Evolutionary conservation across 1,140 invertebrate species (phyloP).

Genomic region (Campoletis sonorensis): DNA sequence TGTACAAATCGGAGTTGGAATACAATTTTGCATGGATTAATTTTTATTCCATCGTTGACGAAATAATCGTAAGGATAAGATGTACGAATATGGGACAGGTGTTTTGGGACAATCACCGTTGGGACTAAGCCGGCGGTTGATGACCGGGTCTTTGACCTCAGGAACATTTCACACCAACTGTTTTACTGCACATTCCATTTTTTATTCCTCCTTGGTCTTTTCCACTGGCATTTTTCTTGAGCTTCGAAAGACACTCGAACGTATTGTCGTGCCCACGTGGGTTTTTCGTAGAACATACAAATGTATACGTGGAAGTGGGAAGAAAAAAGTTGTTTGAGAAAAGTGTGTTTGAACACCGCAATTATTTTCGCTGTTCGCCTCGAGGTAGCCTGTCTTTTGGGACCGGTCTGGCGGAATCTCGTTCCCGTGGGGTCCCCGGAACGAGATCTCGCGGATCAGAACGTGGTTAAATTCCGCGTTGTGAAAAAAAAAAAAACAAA

Average conservation of each 20-base stretch:
- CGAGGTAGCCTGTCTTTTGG: background rate
- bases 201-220: background rate
- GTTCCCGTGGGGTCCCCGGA: constrained; percentile 8
- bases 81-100: background rate
- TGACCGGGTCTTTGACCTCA: background rate
- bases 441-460: background rate
- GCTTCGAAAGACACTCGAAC: background rate
- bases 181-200: background rate
- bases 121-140: background rate
- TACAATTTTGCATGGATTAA: too few relatives aligned
- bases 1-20: too few relatives aligned
- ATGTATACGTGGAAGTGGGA: background rate
- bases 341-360: constrained; percentile 8
- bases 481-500: too few relatives aligned
- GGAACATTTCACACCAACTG: background rate
- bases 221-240: background rate
- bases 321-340: background rate
- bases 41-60: too few relatives aligned
- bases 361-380: background rate
- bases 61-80: background rate
- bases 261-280: background rate
- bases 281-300: background rate
- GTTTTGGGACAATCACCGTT: background rate
- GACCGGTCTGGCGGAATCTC: constrained; percentile 21
- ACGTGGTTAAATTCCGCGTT: background rate